Percentiles rank a stretch among this genome's conserved stretches.
phyloP scores from a whole-genome alignment of 2,113 vertebrate species.

The Nansenia antarctica region DNA sequence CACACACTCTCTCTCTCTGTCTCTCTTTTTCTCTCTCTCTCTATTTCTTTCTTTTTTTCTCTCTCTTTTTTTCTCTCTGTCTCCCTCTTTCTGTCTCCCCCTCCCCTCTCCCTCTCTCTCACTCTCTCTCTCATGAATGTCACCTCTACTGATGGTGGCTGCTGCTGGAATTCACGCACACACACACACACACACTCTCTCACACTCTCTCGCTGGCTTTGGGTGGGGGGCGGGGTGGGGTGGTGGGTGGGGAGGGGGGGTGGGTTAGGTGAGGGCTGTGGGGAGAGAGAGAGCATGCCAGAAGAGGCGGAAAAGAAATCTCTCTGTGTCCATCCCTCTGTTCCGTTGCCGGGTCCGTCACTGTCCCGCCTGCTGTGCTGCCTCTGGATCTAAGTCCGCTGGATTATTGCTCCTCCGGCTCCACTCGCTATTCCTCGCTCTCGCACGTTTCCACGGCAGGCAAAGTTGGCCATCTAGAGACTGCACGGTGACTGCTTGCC shows the following conservation, averaged over 20 bases:
- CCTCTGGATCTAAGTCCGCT: conserved; percentile 68
- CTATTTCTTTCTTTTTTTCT: conserved; percentile 30
- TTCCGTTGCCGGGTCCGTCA: conserved; percentile 55
- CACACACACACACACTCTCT: conserved; percentile 38
- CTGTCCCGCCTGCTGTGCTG: conserved; percentile 59
- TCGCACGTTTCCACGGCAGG: conserved; percentile 66
- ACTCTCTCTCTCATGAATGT: conserved; percentile 73
- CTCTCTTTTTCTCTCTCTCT: conserved; percentile 11
- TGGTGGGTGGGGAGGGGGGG: conserved; percentile 33
- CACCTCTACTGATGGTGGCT: conserved; percentile 80
- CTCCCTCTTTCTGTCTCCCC: conserved; percentile 22
- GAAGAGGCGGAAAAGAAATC: conserved; percentile 74
- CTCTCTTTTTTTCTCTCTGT: conserved; percentile 4
- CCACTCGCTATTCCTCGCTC: conserved; percentile 37
- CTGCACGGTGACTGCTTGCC: conserved; percentile 64
- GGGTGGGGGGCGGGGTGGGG: conserved; percentile 61
- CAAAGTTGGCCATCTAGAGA: conserved; percentile 73
- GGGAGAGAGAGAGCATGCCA: conserved; percentile 56
- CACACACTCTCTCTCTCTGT: conserved; percentile 36
- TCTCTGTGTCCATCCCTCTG: conserved; percentile 66
- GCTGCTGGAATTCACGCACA: conserved; percentile 66
- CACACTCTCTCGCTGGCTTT: conserved; percentile 70
- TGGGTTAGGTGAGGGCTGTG: conserved; percentile 27
- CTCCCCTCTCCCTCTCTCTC: conserved; percentile 40
- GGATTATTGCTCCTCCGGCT: conserved; percentile 65